A percentile compares a stretch with the other conserved stretches of the same genome.
Evolutionary conservation across 2,888 invertebrate genomes (phyloP).

Genomic region (Carterocephalus palaemon): DNA sequence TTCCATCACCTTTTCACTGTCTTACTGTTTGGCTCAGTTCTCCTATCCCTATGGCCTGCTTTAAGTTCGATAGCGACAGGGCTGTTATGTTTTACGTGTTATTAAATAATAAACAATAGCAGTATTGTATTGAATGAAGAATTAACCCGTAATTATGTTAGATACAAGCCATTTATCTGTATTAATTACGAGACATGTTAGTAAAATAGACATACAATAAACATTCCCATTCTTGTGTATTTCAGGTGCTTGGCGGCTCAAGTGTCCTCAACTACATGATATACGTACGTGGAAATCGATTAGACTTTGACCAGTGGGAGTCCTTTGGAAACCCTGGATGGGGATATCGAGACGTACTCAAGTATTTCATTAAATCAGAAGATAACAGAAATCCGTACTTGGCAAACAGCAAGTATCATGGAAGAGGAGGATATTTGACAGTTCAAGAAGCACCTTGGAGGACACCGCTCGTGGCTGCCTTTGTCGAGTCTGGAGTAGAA

Average conservation of each 20-base stretch:
- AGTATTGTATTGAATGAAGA: too few species aligned
- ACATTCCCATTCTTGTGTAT: slow-evolving; percentile 24
- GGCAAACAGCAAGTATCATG: slow-evolving; percentile 83
- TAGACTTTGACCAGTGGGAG: slow-evolving; percentile 95
- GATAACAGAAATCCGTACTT: slow-evolving; percentile 93
- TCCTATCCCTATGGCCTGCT: too few species aligned
- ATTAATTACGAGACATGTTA: too few species aligned
- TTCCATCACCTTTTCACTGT: too few species aligned
- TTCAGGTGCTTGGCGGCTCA: slow-evolving; percentile 89
- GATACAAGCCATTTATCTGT: too few species aligned
- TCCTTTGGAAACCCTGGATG: slow-evolving; percentile 91
- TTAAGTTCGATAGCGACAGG: too few species aligned
- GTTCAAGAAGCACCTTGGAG: slow-evolving; percentile 92
- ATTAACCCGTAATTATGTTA: too few species aligned
- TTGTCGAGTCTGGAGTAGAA: slow-evolving; percentile 89
- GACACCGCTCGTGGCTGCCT: slow-evolving; percentile 88
- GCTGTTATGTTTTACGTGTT: too few species aligned
- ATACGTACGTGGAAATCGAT: slow-evolving; percentile 89
- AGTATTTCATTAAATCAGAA: slow-evolving; percentile 94
- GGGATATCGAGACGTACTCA: slow-evolving; percentile 90
- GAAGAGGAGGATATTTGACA: slow-evolving; percentile 85
- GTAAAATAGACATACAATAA: too few species aligned
- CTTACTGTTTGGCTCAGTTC: too few species aligned
- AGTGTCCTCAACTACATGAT: slow-evolving; percentile 94
- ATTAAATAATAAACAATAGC: too few species aligned